Base-by-base conservation (phyloP, 2,888 invertebrate species). In the Mesorhabditis belari region DNA sequence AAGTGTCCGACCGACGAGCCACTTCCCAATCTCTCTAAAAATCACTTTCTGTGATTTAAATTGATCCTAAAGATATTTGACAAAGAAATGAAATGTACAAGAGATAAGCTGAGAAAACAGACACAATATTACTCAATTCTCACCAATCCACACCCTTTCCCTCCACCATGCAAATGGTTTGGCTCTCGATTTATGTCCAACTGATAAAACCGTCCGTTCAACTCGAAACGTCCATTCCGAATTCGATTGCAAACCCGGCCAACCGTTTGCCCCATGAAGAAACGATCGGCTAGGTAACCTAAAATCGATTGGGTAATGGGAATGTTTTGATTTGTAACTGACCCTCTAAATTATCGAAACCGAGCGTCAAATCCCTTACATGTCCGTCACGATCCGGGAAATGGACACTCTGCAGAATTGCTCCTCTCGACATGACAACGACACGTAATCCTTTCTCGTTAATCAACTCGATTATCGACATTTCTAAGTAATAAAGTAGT, bases 201-300 rank as follows among this genome's bases (percentile, higher is more conserved):
- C 9, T 61, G 58, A 26, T 63, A 65, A 23, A 52, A 55, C 35
- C 65, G 61, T 9, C 69, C 73, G 28, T 69, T 61, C 44, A 72
- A 67, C 9, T 23, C 24, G 52, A 74, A 64, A 49, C 29, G 35
- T 5, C 66, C 71, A 49, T 72, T 49, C n/a, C 28, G 59, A 5
- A 75, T 65, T 25, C 75, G 56, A 58, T 75, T 75, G 9, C 69
- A 67, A 21, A 72, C 69, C 19, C 75, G 55, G 1, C 75, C 75
- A 19, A 75, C 69, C 3, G 75, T 75, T 44, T 64, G 62, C 50
- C 75, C 75, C 21, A 75, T 57, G 26, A 65, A 64, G 1, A 59
- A 62, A 3, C 54, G 55, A 49, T 72, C 70, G 17, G 64, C 53
- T 50, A 64, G 25, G 55, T 72, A 75, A 24, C 61, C 75, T 71